phyloP scores from a whole-genome alignment of 2,113 vertebrate genomes.

The Numida meleagris region DNA sequence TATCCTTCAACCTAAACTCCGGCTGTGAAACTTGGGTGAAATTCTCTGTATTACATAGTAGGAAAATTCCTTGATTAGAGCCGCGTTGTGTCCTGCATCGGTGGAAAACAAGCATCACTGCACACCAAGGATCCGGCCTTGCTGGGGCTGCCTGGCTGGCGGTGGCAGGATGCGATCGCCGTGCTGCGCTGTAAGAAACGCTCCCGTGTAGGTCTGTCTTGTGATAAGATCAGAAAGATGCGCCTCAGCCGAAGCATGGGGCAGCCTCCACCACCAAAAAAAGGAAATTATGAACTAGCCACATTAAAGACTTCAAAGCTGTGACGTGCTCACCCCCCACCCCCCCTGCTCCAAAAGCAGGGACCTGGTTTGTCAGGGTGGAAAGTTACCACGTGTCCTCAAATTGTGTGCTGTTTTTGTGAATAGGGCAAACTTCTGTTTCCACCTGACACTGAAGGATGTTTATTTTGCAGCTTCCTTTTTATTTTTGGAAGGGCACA shows the following conservation, averaged over 20 bases:
- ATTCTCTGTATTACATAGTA: not conserved
- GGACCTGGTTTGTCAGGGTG: rapidly evolving
- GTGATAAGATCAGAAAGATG: not conserved
- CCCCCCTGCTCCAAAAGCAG: not conserved
- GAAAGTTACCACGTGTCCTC: not conserved
- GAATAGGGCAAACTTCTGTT: not conserved
- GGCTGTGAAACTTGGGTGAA: not conserved
- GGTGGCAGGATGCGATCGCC: not conserved
- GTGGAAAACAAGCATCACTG: rapidly evolving
- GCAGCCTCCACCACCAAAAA: not conserved
- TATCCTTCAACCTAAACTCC: not conserved
- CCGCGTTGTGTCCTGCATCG: rapidly evolving
- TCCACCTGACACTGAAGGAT: not conserved
- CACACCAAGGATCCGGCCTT: too few species aligned
- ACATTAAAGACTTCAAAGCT: rapidly evolving
- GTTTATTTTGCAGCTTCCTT: not conserved
- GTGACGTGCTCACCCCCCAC: not conserved
- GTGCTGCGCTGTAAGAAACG: rapidly evolving
- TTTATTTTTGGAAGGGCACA: not conserved
- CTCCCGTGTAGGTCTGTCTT: not conserved
- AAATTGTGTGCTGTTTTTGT: rapidly evolving
- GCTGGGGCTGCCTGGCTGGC: not conserved
- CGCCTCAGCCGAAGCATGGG: rapidly evolving
- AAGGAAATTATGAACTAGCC: rapidly evolving
- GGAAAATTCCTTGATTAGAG: not conserved